Evolutionary conservation across 2,888 invertebrate species (phyloP), one percentile per base, ranked within the genome.

Genomic region (Caenorhabditis drosophilae): DNA sequence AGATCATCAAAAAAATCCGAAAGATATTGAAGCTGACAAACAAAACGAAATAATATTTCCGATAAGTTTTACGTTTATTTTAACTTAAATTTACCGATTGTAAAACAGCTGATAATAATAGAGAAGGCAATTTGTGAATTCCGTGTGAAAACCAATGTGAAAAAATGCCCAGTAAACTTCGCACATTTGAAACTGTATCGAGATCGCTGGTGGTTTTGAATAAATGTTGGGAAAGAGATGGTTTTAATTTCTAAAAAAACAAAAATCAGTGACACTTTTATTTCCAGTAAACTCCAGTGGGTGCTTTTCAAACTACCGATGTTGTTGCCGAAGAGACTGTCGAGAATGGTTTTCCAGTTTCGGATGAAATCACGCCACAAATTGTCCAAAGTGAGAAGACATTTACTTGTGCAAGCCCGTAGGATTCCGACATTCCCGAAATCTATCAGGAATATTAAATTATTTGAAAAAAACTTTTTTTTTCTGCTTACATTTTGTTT

Each of bases 1-100:
- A 60, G 42, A 41, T 81, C 82, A 50, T 80, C 75, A 55, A 82
- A 79, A 22, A 82, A 66, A 53, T 81, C 81, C 1, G 80, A 81
- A 1, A 78, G 58, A 36, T 73, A 54, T 18, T 59, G 57, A 42
- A 75, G 54, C 68, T 67, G 45, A 34, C 53, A 41, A 20, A 22
- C 11, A 22, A 9, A 35, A n/a, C n/a, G n/a, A n/a, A n/a, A n/a
- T n/a, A n/a, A n/a, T n/a, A n/a, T n/a, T 47, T 34, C 11, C 4
- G 22, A 20, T 1, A 47, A 4, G 16, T 22, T 3, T 18, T 4
- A n/a, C n/a, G n/a, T n/a, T 47, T 22, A 12, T 3, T 7, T 1
- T 7, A 22, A 7, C 7, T 6, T 18, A 25, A 25, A 20, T 51
- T 22, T 53, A 80, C 75, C 25, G 80, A 66, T 56, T 70, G 60